Evolutionary conservation across 2,888 invertebrate species (phyloP).

Genomic region (Prenolepis imparis): DNA sequence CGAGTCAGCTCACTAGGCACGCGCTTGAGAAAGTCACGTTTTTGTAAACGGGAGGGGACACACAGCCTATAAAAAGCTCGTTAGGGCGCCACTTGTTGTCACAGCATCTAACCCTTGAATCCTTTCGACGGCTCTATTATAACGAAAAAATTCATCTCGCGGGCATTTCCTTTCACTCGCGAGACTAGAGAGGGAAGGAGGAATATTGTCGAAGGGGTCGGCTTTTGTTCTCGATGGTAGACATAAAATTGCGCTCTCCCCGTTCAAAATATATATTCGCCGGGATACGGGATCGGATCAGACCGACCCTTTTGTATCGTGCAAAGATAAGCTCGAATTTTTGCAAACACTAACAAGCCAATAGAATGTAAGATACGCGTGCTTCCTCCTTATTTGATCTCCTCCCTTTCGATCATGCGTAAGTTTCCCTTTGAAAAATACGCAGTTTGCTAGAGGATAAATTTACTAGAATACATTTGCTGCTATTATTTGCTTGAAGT

Average conservation of each 20-base stretch:
- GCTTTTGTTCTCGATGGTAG: slow-evolving; percentile 31
- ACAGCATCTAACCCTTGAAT: slow-evolving; percentile 34
- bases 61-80: slow-evolving; percentile 76
- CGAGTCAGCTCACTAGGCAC: slow-evolving; percentile 70
- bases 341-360: slow-evolving; percentile 23
- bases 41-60: slow-evolving; percentile 62
- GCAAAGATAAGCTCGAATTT: neutral
- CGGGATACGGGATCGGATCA: neutral
- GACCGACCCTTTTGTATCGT: neutral
- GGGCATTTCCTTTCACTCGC: slow-evolving; percentile 14
- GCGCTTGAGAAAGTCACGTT: slow-evolving; percentile 75
- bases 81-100: slow-evolving; percentile 75
- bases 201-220: neutral
- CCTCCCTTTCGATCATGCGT: slow-evolving; percentile 48
- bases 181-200: neutral
- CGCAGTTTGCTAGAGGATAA: neutral
- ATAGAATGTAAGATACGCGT: slow-evolving; percentile 6
- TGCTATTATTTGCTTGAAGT: neutral
- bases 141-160: slow-evolving; percentile 47
- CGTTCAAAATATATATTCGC: slow-evolving; percentile 24
- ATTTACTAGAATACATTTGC: neutral
- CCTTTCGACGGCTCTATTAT: slow-evolving; percentile 67
- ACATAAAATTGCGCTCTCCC: slow-evolving; percentile 31
- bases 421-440: slow-evolving; percentile 54
- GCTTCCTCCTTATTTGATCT: slow-evolving; percentile 18